phyloP scores from a whole-genome alignment of 2,113 vertebrate species.

The Nettapus auritus region DNA sequence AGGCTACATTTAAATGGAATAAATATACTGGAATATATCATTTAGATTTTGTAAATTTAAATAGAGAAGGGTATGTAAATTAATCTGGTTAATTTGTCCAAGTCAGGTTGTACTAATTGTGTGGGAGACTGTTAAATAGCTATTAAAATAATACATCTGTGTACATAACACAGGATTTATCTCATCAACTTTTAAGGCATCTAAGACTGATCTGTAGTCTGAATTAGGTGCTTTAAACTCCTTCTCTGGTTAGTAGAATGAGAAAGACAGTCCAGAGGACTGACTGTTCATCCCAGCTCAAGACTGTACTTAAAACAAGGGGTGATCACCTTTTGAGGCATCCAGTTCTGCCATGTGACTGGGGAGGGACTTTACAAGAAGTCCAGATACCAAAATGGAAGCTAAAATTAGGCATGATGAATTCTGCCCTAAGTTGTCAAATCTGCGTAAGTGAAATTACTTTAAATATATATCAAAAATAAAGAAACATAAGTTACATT shows the following conservation, averaged over 20 bases:
- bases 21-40: not conserved
- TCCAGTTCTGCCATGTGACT: not conserved
- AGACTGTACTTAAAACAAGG: not conserved
- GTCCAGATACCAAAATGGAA: not conserved
- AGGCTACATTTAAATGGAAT: not conserved
- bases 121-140: not conserved
- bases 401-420: not conserved
- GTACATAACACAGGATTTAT: not conserved
- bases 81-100: not conserved
- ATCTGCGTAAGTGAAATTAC: not conserved
- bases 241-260: not conserved
- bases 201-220: not conserved
- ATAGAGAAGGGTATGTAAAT: not conserved
- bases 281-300: not conserved
- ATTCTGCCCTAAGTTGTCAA: not conserved
- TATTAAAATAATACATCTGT: not conserved
- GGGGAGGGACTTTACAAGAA: not conserved
- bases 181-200: not conserved
- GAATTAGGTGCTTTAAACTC: not conserved
- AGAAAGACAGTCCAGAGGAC: not conserved
- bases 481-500: not conserved
- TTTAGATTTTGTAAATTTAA: constrained; percentile 20
- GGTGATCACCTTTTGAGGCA: not conserved
- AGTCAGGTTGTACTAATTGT: not conserved
- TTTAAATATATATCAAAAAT: not conserved